Conservation (phyloP, 2,113 vertebrate genomes). For the Pogonocichla stellata region DNA sequence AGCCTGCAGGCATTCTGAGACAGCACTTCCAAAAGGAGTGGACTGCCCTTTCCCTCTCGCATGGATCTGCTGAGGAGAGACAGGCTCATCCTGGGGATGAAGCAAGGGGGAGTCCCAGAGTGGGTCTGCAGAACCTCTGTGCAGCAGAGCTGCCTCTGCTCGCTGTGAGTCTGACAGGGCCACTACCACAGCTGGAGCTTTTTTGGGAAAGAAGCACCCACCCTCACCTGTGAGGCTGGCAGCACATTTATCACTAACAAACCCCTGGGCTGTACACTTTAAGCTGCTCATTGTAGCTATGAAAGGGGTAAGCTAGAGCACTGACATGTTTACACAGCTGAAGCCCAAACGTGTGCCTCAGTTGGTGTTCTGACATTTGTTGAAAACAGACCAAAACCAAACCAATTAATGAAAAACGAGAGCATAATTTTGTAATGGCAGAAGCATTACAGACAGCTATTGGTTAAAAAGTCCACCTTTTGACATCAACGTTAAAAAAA, state of each 20-base stretch:
- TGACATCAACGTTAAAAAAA: background rate
- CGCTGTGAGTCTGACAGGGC: background rate
- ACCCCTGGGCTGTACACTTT: background rate
- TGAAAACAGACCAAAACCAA: background rate
- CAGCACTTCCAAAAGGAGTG: background rate
- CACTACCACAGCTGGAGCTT: rapidly evolving
- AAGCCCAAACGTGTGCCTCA: background rate
- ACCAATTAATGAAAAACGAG: background rate
- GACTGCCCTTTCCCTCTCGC: background rate
- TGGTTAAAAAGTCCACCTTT: background rate
- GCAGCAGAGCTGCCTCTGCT: background rate
- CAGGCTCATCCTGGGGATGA: background rate
- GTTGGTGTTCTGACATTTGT: background rate
- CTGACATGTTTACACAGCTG: background rate
- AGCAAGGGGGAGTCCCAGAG: background rate
- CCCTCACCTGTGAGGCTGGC: background rate
- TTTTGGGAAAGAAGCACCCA: background rate
- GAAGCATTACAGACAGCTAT: background rate
- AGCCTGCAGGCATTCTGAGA: background rate
- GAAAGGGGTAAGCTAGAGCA: background rate
- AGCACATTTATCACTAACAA: background rate
- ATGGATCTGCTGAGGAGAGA: background rate
- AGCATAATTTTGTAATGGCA: background rate
- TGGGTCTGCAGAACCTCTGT: background rate
- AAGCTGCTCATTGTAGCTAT: background rate